Percentiles rank a stretch among this genome's conserved stretches.
These are phyloP conservation scores for Crax fasciolata DNA, from an alignment of 2,797 vertebrate genomes.

Conservation along the genomic window DNA sequence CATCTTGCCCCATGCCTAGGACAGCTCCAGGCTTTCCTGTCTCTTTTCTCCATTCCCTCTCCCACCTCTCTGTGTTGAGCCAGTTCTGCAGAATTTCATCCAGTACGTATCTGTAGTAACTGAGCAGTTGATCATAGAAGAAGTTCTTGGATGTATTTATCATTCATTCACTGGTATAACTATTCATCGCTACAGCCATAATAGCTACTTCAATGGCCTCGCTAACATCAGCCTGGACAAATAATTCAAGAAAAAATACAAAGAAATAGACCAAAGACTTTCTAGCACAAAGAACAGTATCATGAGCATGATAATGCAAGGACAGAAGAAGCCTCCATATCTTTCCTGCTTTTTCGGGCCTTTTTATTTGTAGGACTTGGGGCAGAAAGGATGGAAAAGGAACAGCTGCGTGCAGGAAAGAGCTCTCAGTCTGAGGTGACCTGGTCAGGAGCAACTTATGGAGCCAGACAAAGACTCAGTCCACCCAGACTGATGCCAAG, in stretches of 20 bases:
- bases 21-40: background rate
- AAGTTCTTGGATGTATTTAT: background rate
- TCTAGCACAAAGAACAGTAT: background rate
- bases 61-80: background rate
- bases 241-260: background rate
- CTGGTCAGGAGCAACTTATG: background rate
- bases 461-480: constrained; percentile 14
- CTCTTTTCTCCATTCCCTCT: background rate
- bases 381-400: background rate
- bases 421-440: background rate
- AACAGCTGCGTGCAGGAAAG: background rate
- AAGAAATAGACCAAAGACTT: background rate
- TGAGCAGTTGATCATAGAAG: background rate
- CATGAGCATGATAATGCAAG: background rate
- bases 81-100: background rate
- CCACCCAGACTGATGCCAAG: background rate
- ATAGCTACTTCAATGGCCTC: accelerated
- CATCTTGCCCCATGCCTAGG: background rate
- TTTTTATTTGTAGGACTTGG: background rate
- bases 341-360: background rate
- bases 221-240: background rate
- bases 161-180: background rate
- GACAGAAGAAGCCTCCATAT: background rate
- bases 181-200: background rate
- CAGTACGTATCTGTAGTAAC: background rate